Percentiles rank a stretch among this genome's conserved stretches.
Conservation (phyloP, 1,140 invertebrate genomes). For the Rhagoletis pomonella region DNA sequence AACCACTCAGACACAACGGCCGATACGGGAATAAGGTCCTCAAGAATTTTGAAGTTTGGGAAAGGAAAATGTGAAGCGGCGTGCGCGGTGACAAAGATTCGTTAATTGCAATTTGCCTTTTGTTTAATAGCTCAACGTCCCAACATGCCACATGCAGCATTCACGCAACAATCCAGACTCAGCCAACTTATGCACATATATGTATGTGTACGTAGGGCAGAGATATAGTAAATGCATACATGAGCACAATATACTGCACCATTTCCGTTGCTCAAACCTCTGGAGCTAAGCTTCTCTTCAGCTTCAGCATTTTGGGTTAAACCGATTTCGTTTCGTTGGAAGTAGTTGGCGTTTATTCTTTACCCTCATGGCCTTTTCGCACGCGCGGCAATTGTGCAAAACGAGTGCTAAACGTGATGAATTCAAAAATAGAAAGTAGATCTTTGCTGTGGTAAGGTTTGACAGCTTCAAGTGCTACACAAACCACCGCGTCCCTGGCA, state of each 20-base stretch:
- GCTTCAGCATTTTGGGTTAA: not conserved
- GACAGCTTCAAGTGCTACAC: not conserved
- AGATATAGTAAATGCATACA: not conserved
- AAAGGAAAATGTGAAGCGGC: not conserved
- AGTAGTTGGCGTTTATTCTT: not conserved
- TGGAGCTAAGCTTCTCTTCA: not conserved
- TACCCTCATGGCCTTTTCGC: not conserved
- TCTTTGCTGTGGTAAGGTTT: not conserved
- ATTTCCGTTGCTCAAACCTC: not conserved
- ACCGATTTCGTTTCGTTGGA: not conserved
- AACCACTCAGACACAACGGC: too few relatives aligned
- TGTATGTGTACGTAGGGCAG: not conserved
- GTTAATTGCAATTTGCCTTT: constrained; percentile 10
- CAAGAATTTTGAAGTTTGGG: not conserved
- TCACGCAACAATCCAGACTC: not conserved
- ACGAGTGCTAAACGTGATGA: constrained; percentile 2
- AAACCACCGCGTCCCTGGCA: not conserved
- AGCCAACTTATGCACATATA: not conserved
- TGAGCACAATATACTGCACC: not conserved
- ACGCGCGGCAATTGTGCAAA: not conserved
- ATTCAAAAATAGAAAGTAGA: not conserved
- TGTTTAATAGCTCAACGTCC: not conserved
- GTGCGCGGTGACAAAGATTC: not conserved
- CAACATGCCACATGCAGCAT: not conserved
- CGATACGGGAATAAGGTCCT: too few relatives aligned